phyloP scores from a whole-genome alignment of 2,888 invertebrate species.

The Oxycera nigricornis region DNA sequence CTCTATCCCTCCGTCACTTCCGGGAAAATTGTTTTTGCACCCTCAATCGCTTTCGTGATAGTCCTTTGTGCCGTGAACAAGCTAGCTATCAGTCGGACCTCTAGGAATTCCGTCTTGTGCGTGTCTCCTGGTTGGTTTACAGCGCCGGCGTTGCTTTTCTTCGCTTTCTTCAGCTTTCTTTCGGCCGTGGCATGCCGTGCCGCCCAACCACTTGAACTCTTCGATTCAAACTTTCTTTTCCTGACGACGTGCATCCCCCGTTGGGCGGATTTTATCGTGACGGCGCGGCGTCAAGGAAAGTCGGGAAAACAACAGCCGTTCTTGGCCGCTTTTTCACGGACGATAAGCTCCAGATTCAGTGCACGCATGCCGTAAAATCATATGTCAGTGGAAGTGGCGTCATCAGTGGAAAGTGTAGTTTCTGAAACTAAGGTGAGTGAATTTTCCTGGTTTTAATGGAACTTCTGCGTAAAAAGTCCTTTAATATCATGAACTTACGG shows the following conservation, averaged over 20 bases:
- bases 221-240: neutral
- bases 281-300: neutral
- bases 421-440: slow-evolving; percentile 12
- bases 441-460: neutral
- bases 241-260: neutral
- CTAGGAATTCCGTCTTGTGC: slow-evolving; percentile 34
- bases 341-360: neutral
- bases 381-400: slow-evolving; percentile 40
- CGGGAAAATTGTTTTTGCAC: slow-evolving; percentile 24
- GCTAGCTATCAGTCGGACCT: slow-evolving; percentile 16
- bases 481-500: neutral
- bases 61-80: neutral
- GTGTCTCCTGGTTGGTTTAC: neutral
- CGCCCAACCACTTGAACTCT: neutral
- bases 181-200: neutral
- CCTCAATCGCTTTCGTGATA: neutral
- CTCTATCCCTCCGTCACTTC: neutral
- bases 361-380: slow-evolving; percentile 34
- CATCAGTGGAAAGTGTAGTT: slow-evolving; percentile 26
- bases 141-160: slow-evolving; percentile 28
- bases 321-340: neutral
- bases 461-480: neutral
- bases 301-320: neutral
- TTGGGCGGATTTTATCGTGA: neutral
- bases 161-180: neutral